A percentile compares a stretch with the other conserved stretches of the same genome.
Conservation (phyloP, 2,888 invertebrate species). For the Formica aserva region DNA sequence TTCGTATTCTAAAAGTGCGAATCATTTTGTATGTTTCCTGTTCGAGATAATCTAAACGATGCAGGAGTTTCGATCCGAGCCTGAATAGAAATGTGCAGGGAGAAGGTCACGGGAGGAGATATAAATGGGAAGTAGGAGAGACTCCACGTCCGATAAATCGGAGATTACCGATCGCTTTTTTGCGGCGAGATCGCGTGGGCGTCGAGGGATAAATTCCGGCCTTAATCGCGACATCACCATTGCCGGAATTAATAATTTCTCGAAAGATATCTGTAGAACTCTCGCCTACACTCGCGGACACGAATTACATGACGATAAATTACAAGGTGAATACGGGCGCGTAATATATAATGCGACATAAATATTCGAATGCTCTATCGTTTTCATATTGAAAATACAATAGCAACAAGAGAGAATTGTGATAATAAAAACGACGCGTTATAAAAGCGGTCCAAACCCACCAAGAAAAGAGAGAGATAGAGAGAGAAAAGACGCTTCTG, state of each 20-base stretch:
- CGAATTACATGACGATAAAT: constrained; percentile 48
- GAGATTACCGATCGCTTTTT: constrained; percentile 73
- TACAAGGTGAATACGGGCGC: constrained; percentile 18
- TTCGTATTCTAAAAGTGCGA: neutral
- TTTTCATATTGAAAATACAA: constrained; percentile 5
- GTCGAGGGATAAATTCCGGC: constrained; percentile 69
- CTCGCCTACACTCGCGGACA: constrained; percentile 40
- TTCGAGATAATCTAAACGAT: neutral
- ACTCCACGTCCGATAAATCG: constrained; percentile 67
- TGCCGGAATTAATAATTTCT: constrained; percentile 74
- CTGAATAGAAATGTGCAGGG: constrained; percentile 24
- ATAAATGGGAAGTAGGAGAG: constrained; percentile 24
- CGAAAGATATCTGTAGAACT: constrained; percentile 57
- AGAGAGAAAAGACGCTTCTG: neutral
- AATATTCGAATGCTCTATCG: constrained; percentile 27
- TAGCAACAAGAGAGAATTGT: constrained; percentile 6
- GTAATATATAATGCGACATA: constrained; percentile 17
- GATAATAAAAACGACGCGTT: constrained; percentile 2
- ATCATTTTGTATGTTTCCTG: neutral
- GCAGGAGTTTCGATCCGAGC: constrained; percentile 29
- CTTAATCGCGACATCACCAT: constrained; percentile 69
- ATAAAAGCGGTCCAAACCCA: neutral
- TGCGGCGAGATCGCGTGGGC: constrained; percentile 67
- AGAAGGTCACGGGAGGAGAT: constrained; percentile 8
- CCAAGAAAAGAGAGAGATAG: neutral